Evolutionary conservation across 2,113 vertebrate genomes (phyloP).

Genomic region (Gobius niger): DNA sequence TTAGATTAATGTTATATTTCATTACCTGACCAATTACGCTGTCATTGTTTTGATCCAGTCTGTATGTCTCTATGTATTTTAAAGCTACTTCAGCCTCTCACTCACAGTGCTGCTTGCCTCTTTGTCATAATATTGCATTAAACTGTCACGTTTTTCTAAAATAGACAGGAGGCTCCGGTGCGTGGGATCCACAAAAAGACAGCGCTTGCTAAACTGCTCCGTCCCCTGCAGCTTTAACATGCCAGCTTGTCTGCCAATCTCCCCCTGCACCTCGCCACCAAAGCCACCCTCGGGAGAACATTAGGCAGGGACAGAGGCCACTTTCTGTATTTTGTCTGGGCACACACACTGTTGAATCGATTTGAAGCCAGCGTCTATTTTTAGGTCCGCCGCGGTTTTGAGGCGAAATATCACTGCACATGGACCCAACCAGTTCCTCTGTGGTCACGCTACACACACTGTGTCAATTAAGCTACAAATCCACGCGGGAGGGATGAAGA

Average conservation of each 20-base stretch:
- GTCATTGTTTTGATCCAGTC: too few species aligned
- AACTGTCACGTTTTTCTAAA: conserved; percentile 33
- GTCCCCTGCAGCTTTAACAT: conserved; percentile 23
- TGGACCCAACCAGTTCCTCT: conserved; percentile 24
- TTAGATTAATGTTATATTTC: too few species aligned
- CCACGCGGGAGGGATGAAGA: not conserved
- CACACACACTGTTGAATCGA: conserved; percentile 39
- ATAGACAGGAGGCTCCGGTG: conserved; percentile 10
- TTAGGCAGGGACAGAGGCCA: conserved; percentile 14
- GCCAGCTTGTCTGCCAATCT: conserved; percentile 28
- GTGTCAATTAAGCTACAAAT: conserved; percentile 22
- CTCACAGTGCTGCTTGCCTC: not conserved
- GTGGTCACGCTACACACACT: conserved; percentile 26
- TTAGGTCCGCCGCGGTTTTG: conserved; percentile 40
- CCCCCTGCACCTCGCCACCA: not conserved
- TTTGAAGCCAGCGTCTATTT: conserved; percentile 47
- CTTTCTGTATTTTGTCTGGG: conserved; percentile 30
- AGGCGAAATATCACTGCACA: conserved; percentile 31
- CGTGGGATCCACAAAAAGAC: conserved; percentile 21
- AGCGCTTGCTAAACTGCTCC: conserved; percentile 19
- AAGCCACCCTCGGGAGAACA: conserved; percentile 25
- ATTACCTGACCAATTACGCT: too few species aligned
- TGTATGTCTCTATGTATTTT: too few species aligned
- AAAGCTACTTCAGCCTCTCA: not conserved
- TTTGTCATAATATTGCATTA: conserved; percentile 14